phyloP scores from a whole-genome alignment of 2,113 vertebrate species.

The Mungos mungo region DNA sequence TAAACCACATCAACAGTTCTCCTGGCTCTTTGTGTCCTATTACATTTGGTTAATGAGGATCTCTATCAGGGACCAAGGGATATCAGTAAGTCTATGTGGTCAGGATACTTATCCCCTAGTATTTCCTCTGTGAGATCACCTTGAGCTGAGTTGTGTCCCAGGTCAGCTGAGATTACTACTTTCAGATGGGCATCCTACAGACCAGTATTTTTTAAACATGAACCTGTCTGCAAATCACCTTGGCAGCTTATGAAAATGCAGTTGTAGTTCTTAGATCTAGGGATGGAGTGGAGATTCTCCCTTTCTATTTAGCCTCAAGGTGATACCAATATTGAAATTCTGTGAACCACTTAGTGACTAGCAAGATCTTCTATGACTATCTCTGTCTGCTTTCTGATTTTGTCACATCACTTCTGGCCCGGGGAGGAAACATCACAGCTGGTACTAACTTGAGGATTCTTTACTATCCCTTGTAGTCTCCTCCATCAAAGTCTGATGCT shows the following conservation, averaged over 20 bases:
- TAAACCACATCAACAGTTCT: not conserved
- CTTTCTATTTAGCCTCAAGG: not conserved
- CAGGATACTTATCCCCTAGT: not conserved
- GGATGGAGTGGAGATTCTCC: not conserved
- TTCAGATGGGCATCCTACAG: not conserved
- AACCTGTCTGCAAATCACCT: not conserved
- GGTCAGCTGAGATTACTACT: not conserved
- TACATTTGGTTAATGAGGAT: not conserved
- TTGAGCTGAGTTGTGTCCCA: not conserved
- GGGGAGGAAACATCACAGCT: not conserved
- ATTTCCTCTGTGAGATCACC: not conserved
- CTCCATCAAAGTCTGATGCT: not conserved
- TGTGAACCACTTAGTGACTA: not conserved
- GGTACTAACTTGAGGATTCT: not conserved
- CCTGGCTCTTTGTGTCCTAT: not conserved
- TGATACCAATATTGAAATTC: not conserved
- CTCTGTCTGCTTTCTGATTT: not conserved
- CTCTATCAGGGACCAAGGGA: not conserved
- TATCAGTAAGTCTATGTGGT: not conserved
- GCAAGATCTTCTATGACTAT: not conserved
- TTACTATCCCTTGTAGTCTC: not conserved
- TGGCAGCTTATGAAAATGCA: not conserved
- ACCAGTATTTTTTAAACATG: not conserved
- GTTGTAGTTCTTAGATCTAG: not conserved
- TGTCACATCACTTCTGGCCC: not conserved